Conservation (phyloP, 37 sponge, comb jelly and placozoan species). For the Theonella swinhoei region DNA sequence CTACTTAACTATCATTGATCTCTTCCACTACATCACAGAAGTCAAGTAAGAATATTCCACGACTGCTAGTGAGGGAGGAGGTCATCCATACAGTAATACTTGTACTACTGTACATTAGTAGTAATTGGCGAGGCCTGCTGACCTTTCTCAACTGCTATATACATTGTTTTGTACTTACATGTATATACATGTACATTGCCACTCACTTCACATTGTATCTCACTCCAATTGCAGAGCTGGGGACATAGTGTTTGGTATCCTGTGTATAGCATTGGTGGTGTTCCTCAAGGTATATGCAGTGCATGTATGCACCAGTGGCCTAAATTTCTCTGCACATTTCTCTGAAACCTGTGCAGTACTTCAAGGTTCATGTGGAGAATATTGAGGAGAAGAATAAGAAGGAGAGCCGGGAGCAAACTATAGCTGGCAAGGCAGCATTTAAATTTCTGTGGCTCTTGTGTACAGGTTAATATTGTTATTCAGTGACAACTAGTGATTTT, state of each 20-base stretch:
- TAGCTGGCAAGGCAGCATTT: constrained; percentile 33
- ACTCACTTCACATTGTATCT: neutral
- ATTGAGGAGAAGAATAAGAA: neutral
- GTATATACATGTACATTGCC: too few relatives aligned
- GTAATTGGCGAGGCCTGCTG: too few relatives aligned
- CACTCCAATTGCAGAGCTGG: constrained; percentile 44
- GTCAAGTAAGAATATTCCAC: constrained; percentile 3
- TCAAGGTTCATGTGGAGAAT: constrained; percentile 54
- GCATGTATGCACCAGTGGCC: neutral
- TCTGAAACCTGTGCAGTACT: constrained; percentile 26
- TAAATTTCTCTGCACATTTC: neutral
- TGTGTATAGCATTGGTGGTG: constrained; percentile 65
- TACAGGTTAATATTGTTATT: constrained; percentile 76
- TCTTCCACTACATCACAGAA: constrained; percentile 19
- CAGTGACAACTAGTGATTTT: too few relatives aligned
- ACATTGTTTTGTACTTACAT: too few relatives aligned
- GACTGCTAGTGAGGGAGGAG: neutral
- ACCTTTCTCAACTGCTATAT: too few relatives aligned
- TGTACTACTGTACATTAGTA: too few relatives aligned
- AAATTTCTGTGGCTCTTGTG: constrained; percentile 76
- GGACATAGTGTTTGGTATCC: constrained; percentile 71
- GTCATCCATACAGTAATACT: too few relatives aligned
- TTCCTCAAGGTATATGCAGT: constrained; percentile 72
- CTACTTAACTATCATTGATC: constrained; percentile 9
- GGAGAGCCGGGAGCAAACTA: neutral